Evolutionary conservation across 2,797 vertebrate genomes (phyloP).

Genomic region (Diplodus puntazzo): DNA sequence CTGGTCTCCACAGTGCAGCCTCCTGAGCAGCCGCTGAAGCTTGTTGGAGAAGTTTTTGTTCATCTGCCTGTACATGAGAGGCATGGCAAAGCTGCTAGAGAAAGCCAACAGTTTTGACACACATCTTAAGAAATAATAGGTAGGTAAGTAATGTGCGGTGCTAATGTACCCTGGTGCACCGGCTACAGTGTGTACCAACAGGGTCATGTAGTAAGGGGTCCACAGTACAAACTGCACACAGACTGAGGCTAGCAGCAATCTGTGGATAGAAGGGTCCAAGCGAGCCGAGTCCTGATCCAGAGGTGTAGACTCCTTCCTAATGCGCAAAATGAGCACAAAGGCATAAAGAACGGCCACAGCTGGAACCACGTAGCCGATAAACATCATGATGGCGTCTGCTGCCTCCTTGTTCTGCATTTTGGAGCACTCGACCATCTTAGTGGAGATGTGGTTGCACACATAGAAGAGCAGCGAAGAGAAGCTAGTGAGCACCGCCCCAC

Average conservation of each 20-base stretch:
- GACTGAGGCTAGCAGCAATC: constrained; percentile 93
- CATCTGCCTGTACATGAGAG: constrained; percentile 94
- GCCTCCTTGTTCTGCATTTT: constrained; percentile 97
- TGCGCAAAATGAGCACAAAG: constrained; percentile 90
- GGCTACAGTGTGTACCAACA: constrained; percentile 91
- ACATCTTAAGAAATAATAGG: constrained; percentile 88
- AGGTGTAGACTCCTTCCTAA: constrained; percentile 92
- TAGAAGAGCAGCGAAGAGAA: constrained; percentile 98
- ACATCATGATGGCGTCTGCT: constrained; percentile 94
- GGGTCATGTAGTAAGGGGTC: constrained; percentile 95
- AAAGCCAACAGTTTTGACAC: constrained; percentile 93
- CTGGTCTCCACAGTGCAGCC: constrained; percentile 89
- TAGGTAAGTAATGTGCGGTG: constrained; percentile 77
- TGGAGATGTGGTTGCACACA: constrained; percentile 95
- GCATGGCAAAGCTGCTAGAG: constrained; percentile 94
- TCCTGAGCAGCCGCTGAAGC: constrained; percentile 89
- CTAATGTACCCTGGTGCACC: constrained; percentile 79
- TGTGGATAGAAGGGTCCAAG: constrained; percentile 93
- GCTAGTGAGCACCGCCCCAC: constrained; percentile 96
- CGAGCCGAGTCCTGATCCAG: constrained; percentile 93
- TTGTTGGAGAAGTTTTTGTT: constrained; percentile 94
- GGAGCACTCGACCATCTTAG: constrained; percentile 94
- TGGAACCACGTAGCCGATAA: constrained; percentile 95
- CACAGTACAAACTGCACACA: constrained; percentile 94
- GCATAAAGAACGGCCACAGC: constrained; percentile 92